A percentile compares a stretch with the other conserved stretches of the same genome.
Evolutionary conservation across 92 coral and sea anemone species (phyloP).

Genomic region (Actinernus sp.): DNA sequence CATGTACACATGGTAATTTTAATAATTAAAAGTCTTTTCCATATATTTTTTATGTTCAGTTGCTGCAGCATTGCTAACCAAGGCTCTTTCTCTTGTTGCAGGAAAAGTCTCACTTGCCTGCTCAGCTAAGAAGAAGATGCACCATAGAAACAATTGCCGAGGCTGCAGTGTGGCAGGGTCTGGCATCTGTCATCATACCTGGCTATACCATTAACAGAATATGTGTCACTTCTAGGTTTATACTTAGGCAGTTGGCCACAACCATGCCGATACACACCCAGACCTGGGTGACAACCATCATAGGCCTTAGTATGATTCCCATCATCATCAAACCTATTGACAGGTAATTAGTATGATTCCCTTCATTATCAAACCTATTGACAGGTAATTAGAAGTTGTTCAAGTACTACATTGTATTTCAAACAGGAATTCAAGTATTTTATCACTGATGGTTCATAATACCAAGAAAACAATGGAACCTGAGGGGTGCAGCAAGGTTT

Average conservation of each 20-base stretch:
- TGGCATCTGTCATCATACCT: conserved; percentile 95
- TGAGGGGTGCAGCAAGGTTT: not conserved
- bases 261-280: conserved; percentile 71
- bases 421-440: too few species aligned
- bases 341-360: conserved; percentile 57
- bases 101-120: conserved; percentile 60
- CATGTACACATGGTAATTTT: too few species aligned
- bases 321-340: conserved; percentile 97
- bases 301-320: conserved; percentile 90
- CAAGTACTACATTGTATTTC: too few species aligned
- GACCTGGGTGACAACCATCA: conserved; percentile 84
- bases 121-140: conserved; percentile 47
- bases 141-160: conserved; percentile 85
- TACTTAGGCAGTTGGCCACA: conserved; percentile 60
- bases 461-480: not conserved
- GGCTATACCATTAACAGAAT: conserved; percentile 98
- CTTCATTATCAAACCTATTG: not conserved
- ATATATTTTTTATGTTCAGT: too few species aligned
- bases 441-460: too few species aligned
- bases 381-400: too few species aligned
- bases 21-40: too few species aligned
- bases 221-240: conserved; percentile 73
- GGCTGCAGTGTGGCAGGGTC: conserved; percentile 98
- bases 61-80: too few species aligned
- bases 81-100: conserved; percentile 15